Conservation (phyloP, 2,113 vertebrate species). For the Myxocyprinus asiaticus region DNA sequence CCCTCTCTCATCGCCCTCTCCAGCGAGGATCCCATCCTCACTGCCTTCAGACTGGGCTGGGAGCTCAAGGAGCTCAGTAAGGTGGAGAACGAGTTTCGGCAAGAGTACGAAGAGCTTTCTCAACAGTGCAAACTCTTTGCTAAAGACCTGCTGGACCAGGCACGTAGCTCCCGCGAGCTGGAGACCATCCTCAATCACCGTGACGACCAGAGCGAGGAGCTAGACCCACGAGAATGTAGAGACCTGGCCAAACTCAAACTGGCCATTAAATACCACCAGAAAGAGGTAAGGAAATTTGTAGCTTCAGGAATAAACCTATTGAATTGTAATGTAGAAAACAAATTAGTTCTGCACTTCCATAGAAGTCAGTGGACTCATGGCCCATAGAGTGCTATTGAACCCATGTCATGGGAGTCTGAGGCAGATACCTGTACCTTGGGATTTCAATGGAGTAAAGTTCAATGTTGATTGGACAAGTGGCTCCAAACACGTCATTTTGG, state of each 20-base stretch:
- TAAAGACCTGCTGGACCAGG: slow-evolving; percentile 97
- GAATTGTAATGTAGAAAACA: neutral
- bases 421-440: no score
- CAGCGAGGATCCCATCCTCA: slow-evolving; percentile 82
- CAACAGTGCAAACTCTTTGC: slow-evolving; percentile 96
- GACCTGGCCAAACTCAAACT: slow-evolving; percentile 95
- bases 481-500: no score
- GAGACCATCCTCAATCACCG: slow-evolving; percentile 96
- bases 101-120: slow-evolving; percentile 95
- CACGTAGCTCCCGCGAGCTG: slow-evolving; percentile 89
- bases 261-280: slow-evolving; percentile 98
- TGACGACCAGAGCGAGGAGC: slow-evolving; percentile 92
- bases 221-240: slow-evolving; percentile 90
- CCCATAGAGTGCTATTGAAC: no score
- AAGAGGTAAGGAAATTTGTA: slow-evolving; percentile 82
- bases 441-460: no score
- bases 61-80: slow-evolving; percentile 97
- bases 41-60: slow-evolving; percentile 93
- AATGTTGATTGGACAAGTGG: no score
- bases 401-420: no score
- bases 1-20: slow-evolving; percentile 95
- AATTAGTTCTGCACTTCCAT: no score
- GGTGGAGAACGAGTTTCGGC: slow-evolving; percentile 96
- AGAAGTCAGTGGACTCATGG: no score
- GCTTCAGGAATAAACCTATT: neutral